Base-by-base conservation (phyloP, 2,888 invertebrate species). In the Macropis europaea region DNA sequence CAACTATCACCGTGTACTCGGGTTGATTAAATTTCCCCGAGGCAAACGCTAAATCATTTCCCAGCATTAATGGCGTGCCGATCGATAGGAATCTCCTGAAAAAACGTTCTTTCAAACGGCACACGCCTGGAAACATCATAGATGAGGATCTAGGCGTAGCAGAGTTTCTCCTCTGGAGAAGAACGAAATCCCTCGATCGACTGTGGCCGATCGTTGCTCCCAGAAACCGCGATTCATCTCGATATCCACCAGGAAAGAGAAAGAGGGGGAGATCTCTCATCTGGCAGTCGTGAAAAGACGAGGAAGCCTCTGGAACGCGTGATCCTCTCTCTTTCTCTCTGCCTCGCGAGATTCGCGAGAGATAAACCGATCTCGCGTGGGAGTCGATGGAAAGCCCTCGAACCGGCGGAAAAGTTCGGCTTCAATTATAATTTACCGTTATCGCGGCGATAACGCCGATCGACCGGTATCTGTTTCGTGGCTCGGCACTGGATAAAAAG, bases 211-310 rank as follows among this genome's bases (percentile, higher is more conserved):
- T 78, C 76, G 76, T 42, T 57, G 69, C 71, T 73, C 77, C 77
- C 68, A 77, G 64, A 72, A 75, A 76, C 81, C 70, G 85, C 84
- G 82, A 85, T 83, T 82, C 76, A 82, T 84, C 85, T 81, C 82
- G 84, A 85, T 82, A 84, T 84, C 78, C 74, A 66, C 36, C 22
- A 36, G 30, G n/a, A 28, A n/a, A 11, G 42, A 40, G 30, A 34
- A 13, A 19, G 26, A 54, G 26, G n/a, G 34, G 32, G 30, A 26
- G 34, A 56, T 47, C 42, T 56, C 54, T 50, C 54, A 30, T 56
- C 54, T 30, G 28, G 17, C 68, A 19, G 56, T 43, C 57, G 43
- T 57, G 64, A 64, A 47, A 52, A 34, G 36, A 30, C 63, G 38
- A 50, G 62, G 48, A 63, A 56, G 48, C 42, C 48, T 28, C 15